phyloP scores from a whole-genome alignment of 2,113 vertebrate species.

The Callipepla californica region DNA sequence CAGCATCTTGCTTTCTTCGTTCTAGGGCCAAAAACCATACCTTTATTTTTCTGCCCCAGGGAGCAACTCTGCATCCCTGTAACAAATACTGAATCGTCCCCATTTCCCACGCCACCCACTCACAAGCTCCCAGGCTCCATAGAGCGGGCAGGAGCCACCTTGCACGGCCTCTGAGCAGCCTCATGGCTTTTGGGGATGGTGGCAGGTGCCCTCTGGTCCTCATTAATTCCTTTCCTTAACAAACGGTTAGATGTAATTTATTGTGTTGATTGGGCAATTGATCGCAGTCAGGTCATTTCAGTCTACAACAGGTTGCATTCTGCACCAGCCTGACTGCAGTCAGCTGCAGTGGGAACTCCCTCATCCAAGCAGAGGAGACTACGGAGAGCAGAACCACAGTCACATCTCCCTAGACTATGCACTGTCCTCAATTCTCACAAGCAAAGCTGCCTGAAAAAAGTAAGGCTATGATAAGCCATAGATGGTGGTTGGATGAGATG shows the following conservation, averaged over 20 bases:
- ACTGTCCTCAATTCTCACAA: not conserved
- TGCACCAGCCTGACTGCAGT: not conserved
- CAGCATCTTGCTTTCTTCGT: not conserved
- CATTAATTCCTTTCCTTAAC: not conserved
- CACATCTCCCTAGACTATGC: not conserved
- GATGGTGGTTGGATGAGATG: no score
- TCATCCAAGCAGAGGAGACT: not conserved
- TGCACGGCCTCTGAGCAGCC: not conserved
- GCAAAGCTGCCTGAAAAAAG: not conserved
- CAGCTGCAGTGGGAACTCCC: not conserved
- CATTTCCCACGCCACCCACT: conserved; percentile 67
- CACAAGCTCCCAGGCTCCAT: conserved; percentile 48
- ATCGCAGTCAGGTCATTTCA: not conserved
- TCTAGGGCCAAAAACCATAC: conserved; percentile 56
- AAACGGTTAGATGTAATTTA: not conserved
- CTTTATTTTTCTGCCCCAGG: conserved; percentile 49
- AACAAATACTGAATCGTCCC: conserved; percentile 20
- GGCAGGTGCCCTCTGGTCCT: not conserved
- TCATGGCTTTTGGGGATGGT: not conserved
- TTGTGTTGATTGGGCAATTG: not conserved
- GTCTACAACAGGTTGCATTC: not conserved
- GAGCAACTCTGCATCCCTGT: conserved; percentile 27
- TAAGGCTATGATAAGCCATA: not conserved
- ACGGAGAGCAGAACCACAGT: not conserved
- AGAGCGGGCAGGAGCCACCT: not conserved